phyloP scores from a whole-genome alignment of 2,797 vertebrate species.

The Ctenopoma kingsleyae region DNA sequence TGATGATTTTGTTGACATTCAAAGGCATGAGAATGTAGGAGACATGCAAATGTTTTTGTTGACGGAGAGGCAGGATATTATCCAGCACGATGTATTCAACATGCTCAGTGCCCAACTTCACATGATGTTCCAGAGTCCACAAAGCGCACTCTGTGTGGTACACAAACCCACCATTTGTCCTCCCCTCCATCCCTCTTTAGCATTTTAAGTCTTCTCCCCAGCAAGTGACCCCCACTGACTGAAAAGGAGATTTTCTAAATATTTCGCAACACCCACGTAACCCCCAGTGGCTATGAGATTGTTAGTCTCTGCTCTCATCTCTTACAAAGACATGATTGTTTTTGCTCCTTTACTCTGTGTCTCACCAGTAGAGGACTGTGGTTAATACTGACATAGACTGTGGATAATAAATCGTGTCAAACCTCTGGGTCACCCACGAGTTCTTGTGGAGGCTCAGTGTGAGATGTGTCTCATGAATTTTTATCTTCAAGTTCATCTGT shows the following conservation, averaged over 20 bases:
- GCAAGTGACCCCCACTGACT: slow-evolving; percentile 63
- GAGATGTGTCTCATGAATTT: slow-evolving; percentile 52
- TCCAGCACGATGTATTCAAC: slow-evolving; percentile 51
- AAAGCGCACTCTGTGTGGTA: slow-evolving; percentile 79
- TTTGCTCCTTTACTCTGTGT: slow-evolving; percentile 26
- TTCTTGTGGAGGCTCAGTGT: slow-evolving; percentile 31
- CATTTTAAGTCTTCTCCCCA: slow-evolving; percentile 74
- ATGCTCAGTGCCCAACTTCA: slow-evolving; percentile 61
- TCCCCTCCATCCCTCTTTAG: slow-evolving; percentile 69
- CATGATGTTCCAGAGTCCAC: slow-evolving; percentile 74
- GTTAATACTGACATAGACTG: slow-evolving; percentile 33
- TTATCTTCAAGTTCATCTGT: slow-evolving; percentile 51
- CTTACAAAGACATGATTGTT: slow-evolving; percentile 73
- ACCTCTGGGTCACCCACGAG: slow-evolving; percentile 56
- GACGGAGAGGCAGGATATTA: slow-evolving; percentile 46
- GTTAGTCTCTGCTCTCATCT: slow-evolving; percentile 49
- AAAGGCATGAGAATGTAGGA: slow-evolving; percentile 37
- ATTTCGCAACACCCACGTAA: slow-evolving; percentile 79
- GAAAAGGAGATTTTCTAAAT: slow-evolving; percentile 81
- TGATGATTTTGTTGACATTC: slow-evolving; percentile 43
- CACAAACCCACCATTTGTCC: slow-evolving; percentile 81
- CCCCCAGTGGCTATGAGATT: slow-evolving; percentile 55
- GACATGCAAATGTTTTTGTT: slow-evolving; percentile 72
- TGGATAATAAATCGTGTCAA: slow-evolving; percentile 28
- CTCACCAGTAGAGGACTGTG: slow-evolving; percentile 34